Evolutionary conservation across 2,888 invertebrate genomes (phyloP).

Genomic region (Cosmorhoe ocellata): DNA sequence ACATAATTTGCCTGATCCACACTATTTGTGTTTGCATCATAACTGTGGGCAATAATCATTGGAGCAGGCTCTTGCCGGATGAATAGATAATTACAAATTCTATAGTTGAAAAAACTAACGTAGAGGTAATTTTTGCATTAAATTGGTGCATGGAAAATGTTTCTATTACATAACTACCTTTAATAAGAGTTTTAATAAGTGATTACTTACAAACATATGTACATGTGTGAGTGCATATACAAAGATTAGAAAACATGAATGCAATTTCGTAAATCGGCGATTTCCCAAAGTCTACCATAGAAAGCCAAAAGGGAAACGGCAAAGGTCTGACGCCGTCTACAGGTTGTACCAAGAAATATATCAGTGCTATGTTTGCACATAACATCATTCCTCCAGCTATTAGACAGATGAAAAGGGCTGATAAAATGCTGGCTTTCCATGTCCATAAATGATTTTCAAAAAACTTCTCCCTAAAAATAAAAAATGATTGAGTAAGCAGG

Average conservation of each 20-base stretch:
- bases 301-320: constrained; percentile 19
- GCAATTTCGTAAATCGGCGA: constrained; percentile 16
- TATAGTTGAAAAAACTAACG: too few relatives aligned
- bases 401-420: not conserved
- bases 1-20: constrained; percentile 60
- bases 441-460: constrained; percentile 24
- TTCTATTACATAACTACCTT: too few relatives aligned
- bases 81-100: too few relatives aligned
- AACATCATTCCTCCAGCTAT: constrained; percentile 9
- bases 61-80: too few relatives aligned
- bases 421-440: constrained; percentile 11
- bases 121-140: too few relatives aligned
- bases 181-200: too few relatives aligned
- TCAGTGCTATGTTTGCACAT: constrained; percentile 5
- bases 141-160: too few relatives aligned
- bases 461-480: constrained; percentile 21
- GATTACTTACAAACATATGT: constrained; percentile 20
- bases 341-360: not conserved
- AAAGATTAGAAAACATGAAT: constrained; percentile 5
- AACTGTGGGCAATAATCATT: constrained; percentile 40
- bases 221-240: constrained; percentile 5
- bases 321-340: constrained; percentile 12
- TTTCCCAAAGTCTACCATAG: constrained; percentile 5
- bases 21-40: constrained; percentile 59
- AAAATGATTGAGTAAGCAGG: too few relatives aligned